These are phyloP conservation scores for Syngnathoides biaculeatus DNA, from an alignment of 2,113 vertebrate species.

Conservation along the genomic window DNA sequence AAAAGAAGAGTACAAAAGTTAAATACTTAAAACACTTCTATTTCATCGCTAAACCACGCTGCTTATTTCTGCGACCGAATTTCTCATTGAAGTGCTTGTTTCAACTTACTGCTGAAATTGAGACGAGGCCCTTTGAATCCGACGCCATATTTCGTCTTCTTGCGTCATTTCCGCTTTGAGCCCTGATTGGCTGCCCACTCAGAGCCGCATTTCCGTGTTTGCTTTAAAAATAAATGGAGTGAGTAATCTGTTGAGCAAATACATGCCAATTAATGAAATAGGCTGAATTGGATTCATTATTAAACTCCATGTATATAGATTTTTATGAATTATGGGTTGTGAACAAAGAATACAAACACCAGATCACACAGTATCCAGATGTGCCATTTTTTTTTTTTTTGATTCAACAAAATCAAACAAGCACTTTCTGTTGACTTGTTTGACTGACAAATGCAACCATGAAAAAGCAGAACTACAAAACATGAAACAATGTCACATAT, in stretches of 20 bases:
- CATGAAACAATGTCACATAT: conserved; percentile 74
- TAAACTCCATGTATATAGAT: neutral
- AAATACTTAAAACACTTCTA: neutral
- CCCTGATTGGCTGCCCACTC: conserved; percentile 3
- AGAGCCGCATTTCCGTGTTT: too few relatives aligned
- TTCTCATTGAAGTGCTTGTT: neutral
- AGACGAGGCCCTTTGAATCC: conserved; percentile 56
- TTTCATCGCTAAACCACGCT: rapidly evolving
- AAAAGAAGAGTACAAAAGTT: neutral
- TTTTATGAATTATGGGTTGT: neutral
- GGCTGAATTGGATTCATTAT: neutral
- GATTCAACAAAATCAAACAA: conserved; percentile 70
- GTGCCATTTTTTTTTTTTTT: neutral
- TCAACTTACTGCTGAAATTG: conserved; percentile 17
- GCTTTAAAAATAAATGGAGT: neutral
- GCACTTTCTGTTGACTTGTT: conserved; percentile 67
- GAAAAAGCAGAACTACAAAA: conserved; percentile 78
- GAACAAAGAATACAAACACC: neutral
- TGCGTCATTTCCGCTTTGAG: conserved; percentile 25
- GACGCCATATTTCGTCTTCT: conserved; percentile 63
- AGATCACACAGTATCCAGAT: neutral
- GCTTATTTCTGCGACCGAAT: too few relatives aligned
- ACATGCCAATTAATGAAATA: neutral
- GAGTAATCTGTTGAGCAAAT: neutral
- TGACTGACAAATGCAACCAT: conserved; percentile 69